phyloP scores from a whole-genome alignment of 2,888 invertebrate genomes.

The Calephelis perditalis region DNA sequence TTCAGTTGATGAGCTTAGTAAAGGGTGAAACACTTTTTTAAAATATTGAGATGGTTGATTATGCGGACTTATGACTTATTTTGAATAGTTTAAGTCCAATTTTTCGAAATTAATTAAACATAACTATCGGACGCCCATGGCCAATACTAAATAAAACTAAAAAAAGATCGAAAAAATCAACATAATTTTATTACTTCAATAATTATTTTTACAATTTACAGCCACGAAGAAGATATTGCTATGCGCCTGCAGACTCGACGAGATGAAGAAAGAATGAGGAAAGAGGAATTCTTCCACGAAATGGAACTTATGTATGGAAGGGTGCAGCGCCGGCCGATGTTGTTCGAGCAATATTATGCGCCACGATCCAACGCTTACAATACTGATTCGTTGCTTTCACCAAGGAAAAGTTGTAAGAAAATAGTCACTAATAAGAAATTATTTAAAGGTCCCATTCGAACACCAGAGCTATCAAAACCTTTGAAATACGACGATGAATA shows the following conservation, averaged over 20 bases:
- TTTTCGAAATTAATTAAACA: too few species aligned
- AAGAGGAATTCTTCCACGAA: conserved; percentile 82
- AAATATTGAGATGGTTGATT: too few species aligned
- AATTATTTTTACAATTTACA: conserved; percentile 28
- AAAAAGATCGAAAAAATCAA: too few species aligned
- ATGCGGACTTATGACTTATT: too few species aligned
- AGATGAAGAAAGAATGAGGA: conserved; percentile 82
- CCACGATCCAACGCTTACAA: conserved; percentile 59
- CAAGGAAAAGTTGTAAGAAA: conserved; percentile 51
- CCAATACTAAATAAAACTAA: too few species aligned
- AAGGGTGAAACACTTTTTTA: too few species aligned
- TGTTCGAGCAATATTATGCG: conserved; percentile 84
- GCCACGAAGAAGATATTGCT: conserved; percentile 82
- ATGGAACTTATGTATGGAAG: conserved; percentile 86
- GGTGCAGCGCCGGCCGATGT: conserved; percentile 83
- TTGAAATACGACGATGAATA: conserved; percentile 56
- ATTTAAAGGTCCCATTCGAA: neutral
- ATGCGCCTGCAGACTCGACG: conserved; percentile 81
- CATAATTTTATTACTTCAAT: too few species aligned
- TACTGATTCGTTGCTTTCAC: conserved; percentile 54
- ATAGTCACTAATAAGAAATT: conserved; percentile 30
- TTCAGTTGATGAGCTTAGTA: too few species aligned
- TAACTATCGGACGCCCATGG: too few species aligned
- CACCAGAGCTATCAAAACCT: conserved; percentile 38
- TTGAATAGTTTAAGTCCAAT: too few species aligned